phyloP scores from a whole-genome alignment of 1,140 invertebrate genomes.

The Drosophila tsacasi region DNA sequence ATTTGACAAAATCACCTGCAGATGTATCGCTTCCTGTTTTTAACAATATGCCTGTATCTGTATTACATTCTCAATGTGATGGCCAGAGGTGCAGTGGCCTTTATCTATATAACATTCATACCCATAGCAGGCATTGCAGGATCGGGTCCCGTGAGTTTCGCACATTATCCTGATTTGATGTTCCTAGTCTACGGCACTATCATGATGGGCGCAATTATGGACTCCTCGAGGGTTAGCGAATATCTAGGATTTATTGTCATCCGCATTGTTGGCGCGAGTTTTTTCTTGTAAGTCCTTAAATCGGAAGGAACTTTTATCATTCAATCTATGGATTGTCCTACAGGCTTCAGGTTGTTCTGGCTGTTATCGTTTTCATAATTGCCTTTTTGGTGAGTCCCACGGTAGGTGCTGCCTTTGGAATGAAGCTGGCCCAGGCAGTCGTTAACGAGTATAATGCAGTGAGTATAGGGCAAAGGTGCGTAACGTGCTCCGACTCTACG shows the following conservation, averaged over 20 bases:
- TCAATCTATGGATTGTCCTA: neutral
- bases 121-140: constrained; percentile 40
- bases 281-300: constrained; percentile 22
- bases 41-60: constrained; percentile 35
- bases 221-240: constrained; percentile 47
- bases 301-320: neutral
- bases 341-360: constrained; percentile 47
- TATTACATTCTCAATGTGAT: constrained; percentile 63
- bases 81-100: constrained; percentile 45
- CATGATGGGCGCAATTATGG: constrained; percentile 54
- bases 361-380: neutral
- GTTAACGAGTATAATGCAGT: constrained; percentile 40
- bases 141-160: constrained; percentile 10
- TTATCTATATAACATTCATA: constrained; percentile 50
- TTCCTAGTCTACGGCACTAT: constrained; percentile 28
- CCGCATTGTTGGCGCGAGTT: constrained; percentile 5
- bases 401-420: constrained; percentile 44
- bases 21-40: constrained; percentile 43
- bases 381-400: constrained; percentile 22
- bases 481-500: neutral
- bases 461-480: neutral
- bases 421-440: constrained; percentile 55
- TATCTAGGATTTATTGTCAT: constrained; percentile 11
- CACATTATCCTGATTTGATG: constrained; percentile 51
- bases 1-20: neutral